Evolutionary conservation across 2,113 vertebrate species (phyloP), one percentile per base, ranked within the genome.

Genomic region (Struthidea cinerea): DNA sequence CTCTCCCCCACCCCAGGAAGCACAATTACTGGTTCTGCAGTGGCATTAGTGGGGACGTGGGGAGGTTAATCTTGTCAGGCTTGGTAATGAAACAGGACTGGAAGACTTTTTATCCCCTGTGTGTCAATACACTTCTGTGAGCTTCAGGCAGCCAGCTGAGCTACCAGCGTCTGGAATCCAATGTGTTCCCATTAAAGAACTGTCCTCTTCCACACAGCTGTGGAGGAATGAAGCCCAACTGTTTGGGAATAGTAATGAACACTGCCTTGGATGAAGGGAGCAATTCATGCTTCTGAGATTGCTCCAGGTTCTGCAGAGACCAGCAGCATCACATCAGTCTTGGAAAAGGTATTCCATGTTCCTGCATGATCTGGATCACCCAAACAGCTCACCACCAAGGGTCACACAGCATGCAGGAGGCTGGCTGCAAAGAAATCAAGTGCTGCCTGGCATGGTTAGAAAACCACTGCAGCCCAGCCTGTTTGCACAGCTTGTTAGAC

Each of bases 161-260:
- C 57, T 71, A 7, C 16, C 84, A 33, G 16, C 2, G 19, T 28
- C 71, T 37, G 67, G 23, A 90, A 73, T 35, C 78, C 69, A 74
- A 3, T 14, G 32, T 55, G 19, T 15, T 78, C 28, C 44, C 64
- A 87, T 39, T 8, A 49, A 49, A 67, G 18, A 53, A 37, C 19
- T 3, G 12, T 44, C 22, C 32, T 35, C n/a, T n/a, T 61, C 37
- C 76, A 47, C 44, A 16, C 0, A 0, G 7, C 27, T 53, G 44
- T 47, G 63, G 39, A 76, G 77, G 35, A 76, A 57, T 1, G 37
- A 49, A 56, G 24, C n/a, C 50, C 7, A 5, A 33, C 59, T 23
- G n/a, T 22, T 28, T 59, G 20, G 46, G 59, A 76, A 50, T 2
- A 83, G 32, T 11, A 41, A 35, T 3, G 33, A 83, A 30, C 6